Evolutionary conservation across 2,797 vertebrate species (phyloP), one percentile per base, ranked within the genome.

Genomic region (Cuniculus paca): DNA sequence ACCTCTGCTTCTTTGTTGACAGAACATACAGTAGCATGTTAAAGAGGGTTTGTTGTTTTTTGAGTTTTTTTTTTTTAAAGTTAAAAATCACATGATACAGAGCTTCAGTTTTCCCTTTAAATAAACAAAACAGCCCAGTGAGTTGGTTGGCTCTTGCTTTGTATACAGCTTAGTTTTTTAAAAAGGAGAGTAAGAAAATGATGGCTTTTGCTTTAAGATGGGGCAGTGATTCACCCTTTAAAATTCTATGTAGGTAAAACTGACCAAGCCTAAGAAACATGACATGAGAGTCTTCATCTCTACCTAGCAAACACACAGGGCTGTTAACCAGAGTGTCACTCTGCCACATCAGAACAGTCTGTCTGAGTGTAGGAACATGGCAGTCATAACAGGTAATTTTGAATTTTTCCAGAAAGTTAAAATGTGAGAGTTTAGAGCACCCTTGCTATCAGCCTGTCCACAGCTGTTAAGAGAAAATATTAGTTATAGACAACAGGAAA

Each of bases 61-160:
- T n/a, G 3, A n/a, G 42, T 65, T 34, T 56, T 87, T 45, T 70
- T 70, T 60, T 92, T 95, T 97, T 96, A 80, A 97, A 97, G 94
- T 97, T 97, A 96, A 97, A 97, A 96, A 97, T 95, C 84, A 97
- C 74, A 97, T 85, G 48, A 97, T 97, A 93, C 96, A 97, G 91
- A 95, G 86, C 86, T 95, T 96, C 92, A 81, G 79, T 89, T 97
- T 98, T 96, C 72, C 92, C 92, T 97, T 97, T 97, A 98, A 98
- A 98, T 98, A 98, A 98, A 98, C 90, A 96, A 95, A 98, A 97
- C 45, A 93, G 91, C 84, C 79, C 84, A 95, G 87, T 93, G 31
- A 75, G 79, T 90, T 96, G 79, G 96, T 93, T 95, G 96, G 74
- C 85, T 97, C 88, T 96, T 91, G 77, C 82, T 93, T 95, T 86